Evolutionary conservation across 2,888 invertebrate genomes (phyloP), one percentile per base, ranked within the genome.

Genomic region (Zaprionus obscuricornis): DNA sequence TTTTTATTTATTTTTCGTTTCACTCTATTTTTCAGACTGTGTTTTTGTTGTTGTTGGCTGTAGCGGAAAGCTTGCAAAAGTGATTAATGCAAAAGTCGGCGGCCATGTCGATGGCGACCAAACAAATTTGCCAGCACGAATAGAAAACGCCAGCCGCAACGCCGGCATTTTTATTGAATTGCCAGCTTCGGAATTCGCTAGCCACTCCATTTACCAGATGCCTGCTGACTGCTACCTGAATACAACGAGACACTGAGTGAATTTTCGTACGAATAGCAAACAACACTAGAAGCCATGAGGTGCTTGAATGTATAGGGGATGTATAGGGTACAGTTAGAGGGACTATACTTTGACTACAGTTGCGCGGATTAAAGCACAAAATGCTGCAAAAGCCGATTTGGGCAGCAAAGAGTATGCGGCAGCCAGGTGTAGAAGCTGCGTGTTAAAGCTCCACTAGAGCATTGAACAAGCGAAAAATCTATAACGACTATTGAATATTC

Each of bases 31-130:
- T 27, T 5, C 11, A 2, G 6, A 10, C 11, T 51, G 42, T n/a
- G 45, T 56, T 57, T 27, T 22, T 62, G 46, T 50, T 55, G 27
- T 31, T 52, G 56, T 34, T 49, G 39, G 17, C 43, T 16, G 39
- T 17, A 54, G 46, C 65, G 71, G 66, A 79, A 74, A 79, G 84
- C 84, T 73, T 70, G 84, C 58, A 81, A 81, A 85, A 85, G 81
- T 81, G 81, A 81, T 81, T 81, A 81, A 81, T 82, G 81, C 81
- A 82, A 82, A 74, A 85, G 78, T 75, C 71, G 73, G 55, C 60
- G 55, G 47, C 46, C 64, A 54, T 62, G 68, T 66, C 69, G 73
- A 54, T 64, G 60, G 37, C 55, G 39, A 39, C 58, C 68, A 70
- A 68, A 72, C 81, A 77, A 81, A 76, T 84, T 81, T 72, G 79